Base-by-base conservation (phyloP, 2,888 invertebrate genomes). In the Eilema caniola region DNA sequence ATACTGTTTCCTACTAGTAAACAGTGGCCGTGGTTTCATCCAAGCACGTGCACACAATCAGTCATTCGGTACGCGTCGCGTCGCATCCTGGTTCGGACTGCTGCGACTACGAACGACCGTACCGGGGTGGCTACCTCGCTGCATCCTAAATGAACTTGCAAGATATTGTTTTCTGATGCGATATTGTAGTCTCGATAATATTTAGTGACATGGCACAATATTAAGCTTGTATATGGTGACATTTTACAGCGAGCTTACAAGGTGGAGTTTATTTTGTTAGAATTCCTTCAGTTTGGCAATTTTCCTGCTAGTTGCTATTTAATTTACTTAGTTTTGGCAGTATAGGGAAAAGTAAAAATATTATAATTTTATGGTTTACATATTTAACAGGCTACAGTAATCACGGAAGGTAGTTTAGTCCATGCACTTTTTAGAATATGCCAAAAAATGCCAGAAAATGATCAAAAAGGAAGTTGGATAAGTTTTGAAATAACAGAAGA, bases 41-140 rank as follows among this genome's bases (percentile, higher is more conserved):
- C 78, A 69, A 78, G 77, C 89, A 89, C 89, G 89, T 85, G 80
- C 77, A 57, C 61, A 77, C 82, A 75, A 89, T 90, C 87, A 84
- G 88, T 89, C 89, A 89, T 88, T 84, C 88, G 73, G 75, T 75
- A 72, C 79, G 82, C 83, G 86, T 83, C 82, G 83, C 72, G 71
- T 82, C 79, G 82, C 72, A 63, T 57, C 60, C 66, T 59, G 59
- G 23, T 57, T 67, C 70, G 63, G 65, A 66, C 59, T 70, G 78
- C 23, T 62, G 73, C 67, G 67, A 68, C 74, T 67, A 70, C 69
- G 69, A 69, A 67, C 74, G 67, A 69, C 72, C 64, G 67, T 73
- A 66, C 66, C 66, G 24, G 57, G n/a, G 59, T 24, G 53, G 65
- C 70, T 62, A 74, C 76, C 79, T 77, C 72, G 74, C 75, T 87